Conservation (phyloP, 2,113 vertebrate genomes). For the Actinemys pallida region DNA sequence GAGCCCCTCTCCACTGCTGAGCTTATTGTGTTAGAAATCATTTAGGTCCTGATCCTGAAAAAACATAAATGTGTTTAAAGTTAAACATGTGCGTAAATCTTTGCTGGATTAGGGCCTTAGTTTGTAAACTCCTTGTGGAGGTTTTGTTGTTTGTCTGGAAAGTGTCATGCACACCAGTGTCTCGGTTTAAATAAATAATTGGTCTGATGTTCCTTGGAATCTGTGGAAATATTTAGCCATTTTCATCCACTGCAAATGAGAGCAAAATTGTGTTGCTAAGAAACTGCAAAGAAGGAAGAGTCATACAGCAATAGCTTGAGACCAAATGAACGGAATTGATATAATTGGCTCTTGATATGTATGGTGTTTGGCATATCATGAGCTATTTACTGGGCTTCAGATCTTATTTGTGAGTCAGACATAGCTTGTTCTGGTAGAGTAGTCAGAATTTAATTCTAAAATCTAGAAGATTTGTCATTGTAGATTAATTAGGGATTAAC, state of each 20-base stretch:
- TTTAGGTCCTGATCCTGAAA: background rate
- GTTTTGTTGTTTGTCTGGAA: background rate
- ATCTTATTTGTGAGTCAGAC: constrained; percentile 37
- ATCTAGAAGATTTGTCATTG: background rate
- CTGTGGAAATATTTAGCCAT: background rate
- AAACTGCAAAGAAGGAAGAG: constrained; percentile 47
- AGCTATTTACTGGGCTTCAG: constrained; percentile 13
- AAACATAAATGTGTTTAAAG: background rate
- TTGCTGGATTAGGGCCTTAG: background rate
- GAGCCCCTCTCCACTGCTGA: too few species aligned
- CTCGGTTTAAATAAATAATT: background rate
- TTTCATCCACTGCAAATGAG: constrained; percentile 16
- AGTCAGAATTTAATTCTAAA: background rate
- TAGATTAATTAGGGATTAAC: constrained; percentile 37
- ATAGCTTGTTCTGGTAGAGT: background rate
- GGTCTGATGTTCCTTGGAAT: background rate
- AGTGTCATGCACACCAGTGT: background rate
- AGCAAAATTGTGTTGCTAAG: constrained; percentile 64
- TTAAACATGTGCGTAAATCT: background rate
- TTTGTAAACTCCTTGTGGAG: background rate
- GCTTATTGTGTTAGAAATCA: background rate
- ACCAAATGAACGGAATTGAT: constrained; percentile 56
- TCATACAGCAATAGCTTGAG: constrained; percentile 25
- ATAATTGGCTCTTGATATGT: constrained; percentile 43
- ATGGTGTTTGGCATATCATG: constrained; percentile 41